phyloP scores from a whole-genome alignment of 2,113 vertebrate genomes.

The Stegostoma tigrinum region DNA sequence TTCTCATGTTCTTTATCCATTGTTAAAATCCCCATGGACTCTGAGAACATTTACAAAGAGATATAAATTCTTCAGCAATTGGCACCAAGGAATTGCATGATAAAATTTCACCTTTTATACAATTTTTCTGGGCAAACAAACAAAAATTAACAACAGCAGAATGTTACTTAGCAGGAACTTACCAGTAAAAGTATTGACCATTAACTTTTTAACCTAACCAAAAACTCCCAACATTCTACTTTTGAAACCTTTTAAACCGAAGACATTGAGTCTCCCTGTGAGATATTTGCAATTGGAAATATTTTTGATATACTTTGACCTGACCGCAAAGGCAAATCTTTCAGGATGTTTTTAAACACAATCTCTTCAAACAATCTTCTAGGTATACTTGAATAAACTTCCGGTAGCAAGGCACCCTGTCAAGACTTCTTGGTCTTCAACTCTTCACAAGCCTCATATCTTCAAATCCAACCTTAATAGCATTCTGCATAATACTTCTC shows the following conservation, averaged over 20 bases:
- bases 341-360: not conserved
- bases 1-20: not conserved
- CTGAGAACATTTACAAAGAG: not conserved
- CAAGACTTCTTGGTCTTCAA: not conserved
- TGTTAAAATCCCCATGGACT: not conserved
- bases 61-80: not conserved
- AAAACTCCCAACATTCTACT: not conserved
- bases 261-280: not conserved
- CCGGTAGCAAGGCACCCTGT: not conserved
- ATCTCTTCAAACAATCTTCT: not conserved
- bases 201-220: not conserved
- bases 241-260: not conserved
- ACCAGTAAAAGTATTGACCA: not conserved
- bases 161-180: not conserved
- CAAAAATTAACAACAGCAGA: not conserved
- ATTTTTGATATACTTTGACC: too few species aligned
- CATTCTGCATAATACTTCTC: not conserved
- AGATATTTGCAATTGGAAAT: not conserved
- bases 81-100: too few species aligned
- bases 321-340: not conserved
- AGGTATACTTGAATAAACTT: not conserved
- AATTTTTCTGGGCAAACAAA: not conserved
- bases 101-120: too few species aligned
- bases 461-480: not conserved
- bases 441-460: not conserved